A percentile compares a stretch with the other conserved stretches of the same genome.
Conservation (phyloP, 2,797 vertebrate species). For the Emys orbicularis region DNA sequence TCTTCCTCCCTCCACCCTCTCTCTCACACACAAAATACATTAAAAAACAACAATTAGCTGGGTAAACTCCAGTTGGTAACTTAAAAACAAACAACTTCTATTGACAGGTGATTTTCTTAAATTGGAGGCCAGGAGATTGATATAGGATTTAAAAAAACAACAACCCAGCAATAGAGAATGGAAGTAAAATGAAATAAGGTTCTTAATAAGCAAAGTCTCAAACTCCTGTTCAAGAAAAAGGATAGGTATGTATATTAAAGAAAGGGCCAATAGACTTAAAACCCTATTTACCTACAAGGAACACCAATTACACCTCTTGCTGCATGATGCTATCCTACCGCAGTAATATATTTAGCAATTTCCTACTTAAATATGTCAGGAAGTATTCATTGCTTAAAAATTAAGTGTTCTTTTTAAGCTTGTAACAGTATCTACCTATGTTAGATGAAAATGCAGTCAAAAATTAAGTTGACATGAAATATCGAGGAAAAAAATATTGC, state of each 20-base stretch:
- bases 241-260: neutral
- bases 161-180: neutral
- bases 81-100: neutral
- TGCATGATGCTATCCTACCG: neutral
- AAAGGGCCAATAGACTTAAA: neutral
- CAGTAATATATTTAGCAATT: neutral
- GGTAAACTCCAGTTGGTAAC: neutral
- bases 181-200: neutral
- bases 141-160: neutral
- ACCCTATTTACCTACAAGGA: neutral
- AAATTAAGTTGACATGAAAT: neutral
- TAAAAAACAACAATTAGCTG: accelerated
- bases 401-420: neutral
- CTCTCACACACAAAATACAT: neutral
- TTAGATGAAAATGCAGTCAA: neutral
- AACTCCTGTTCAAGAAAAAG: neutral
- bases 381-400: neutral
- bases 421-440: neutral
- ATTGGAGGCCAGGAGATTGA: neutral
- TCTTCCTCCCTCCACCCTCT: too few species aligned
- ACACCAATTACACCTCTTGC: neutral
- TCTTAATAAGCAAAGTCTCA: neutral
- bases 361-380: neutral
- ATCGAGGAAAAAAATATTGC: neutral
- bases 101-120: neutral